phyloP scores from a whole-genome alignment of 2,113 vertebrate genomes.

The Saccopteryx bilineata region DNA sequence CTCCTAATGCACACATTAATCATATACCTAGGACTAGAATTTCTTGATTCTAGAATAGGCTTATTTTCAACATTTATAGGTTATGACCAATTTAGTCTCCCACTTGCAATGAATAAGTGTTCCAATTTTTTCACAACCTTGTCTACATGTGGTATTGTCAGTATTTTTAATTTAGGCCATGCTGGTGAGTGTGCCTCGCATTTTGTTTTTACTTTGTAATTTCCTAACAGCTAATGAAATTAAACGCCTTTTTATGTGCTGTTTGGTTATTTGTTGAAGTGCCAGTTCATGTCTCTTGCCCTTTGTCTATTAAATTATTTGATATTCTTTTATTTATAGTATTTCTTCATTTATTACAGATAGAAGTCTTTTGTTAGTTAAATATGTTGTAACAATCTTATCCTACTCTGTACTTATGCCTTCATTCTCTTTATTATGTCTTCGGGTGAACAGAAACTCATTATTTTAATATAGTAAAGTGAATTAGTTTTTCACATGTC shows the following conservation, averaged over 20 bases:
- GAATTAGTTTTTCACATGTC: background rate
- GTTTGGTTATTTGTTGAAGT: background rate
- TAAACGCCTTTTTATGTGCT: background rate
- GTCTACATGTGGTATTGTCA: background rate
- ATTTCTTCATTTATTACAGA: background rate
- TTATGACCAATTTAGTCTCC: background rate
- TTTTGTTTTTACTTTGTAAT: background rate
- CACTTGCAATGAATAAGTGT: background rate
- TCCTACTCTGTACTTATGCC: background rate
- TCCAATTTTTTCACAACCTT: background rate
- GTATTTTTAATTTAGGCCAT: background rate
- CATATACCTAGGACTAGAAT: background rate
- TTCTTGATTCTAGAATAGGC: background rate
- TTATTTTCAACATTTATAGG: background rate
- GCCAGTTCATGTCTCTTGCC: background rate
- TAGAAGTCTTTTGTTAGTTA: background rate
- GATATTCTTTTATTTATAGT: background rate
- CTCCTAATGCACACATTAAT: background rate
- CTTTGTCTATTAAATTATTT: background rate
- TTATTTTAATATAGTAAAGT: background rate
- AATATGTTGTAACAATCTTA: background rate
- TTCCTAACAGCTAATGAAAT: background rate
- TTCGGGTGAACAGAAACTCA: background rate
- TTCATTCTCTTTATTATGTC: background rate
- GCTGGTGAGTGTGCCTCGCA: background rate